Conservation (phyloP, 1,140 invertebrate species). For the Mercenaria mercenaria region DNA sequence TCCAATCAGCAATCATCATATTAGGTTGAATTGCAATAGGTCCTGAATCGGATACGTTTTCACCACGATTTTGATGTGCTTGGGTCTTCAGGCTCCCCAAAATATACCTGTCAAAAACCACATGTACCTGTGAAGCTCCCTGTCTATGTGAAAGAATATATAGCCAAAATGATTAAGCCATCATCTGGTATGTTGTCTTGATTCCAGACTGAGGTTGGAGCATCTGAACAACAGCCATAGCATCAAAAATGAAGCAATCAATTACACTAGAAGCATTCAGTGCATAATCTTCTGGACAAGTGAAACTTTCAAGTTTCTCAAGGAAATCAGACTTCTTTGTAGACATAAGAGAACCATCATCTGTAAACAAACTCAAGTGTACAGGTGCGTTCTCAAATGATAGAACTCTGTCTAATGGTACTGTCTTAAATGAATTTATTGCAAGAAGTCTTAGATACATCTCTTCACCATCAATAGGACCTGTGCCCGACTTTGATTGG, state of each 20-base stretch:
- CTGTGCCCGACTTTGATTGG: background rate
- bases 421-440: background rate
- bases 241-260: constrained; percentile 2
- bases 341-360: background rate
- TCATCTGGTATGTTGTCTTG: background rate
- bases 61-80: background rate
- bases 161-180: background rate
- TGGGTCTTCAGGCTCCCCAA: background rate
- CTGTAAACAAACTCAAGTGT: constrained; percentile 8
- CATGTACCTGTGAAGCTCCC: background rate
- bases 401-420: background rate
- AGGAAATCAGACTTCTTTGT: constrained; percentile 12
- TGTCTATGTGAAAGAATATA: background rate
- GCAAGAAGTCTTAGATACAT: constrained; percentile 4
- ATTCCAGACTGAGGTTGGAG: background rate
- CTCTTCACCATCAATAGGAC: background rate
- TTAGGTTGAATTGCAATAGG: background rate
- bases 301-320: background rate
- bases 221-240: constrained; percentile 28
- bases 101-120: background rate
- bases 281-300: too few species aligned
- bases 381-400: constrained; percentile 30
- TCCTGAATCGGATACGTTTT: too few species aligned
- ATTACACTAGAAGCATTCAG: background rate
- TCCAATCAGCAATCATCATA: background rate